phyloP scores from a whole-genome alignment of 2,797 vertebrate species.

The Cryptoprocta ferox region DNA sequence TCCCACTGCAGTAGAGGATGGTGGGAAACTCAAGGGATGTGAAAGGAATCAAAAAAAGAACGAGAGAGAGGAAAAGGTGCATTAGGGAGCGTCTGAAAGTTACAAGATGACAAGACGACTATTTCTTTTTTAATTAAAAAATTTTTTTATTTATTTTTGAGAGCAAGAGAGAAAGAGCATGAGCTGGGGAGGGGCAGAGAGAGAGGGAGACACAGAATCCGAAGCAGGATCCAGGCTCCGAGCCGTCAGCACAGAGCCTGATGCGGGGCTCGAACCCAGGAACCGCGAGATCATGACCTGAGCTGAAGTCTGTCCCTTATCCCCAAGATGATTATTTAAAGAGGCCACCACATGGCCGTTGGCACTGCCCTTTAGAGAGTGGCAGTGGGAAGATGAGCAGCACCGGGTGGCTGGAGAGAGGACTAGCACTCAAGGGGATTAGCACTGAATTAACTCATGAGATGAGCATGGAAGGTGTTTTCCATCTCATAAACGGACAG shows the following conservation, averaged over 20 bases:
- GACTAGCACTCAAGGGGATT: background rate
- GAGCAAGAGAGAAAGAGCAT: too few species aligned
- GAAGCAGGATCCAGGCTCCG: too few species aligned
- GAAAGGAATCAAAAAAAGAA: constrained; percentile 87
- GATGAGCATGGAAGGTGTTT: background rate
- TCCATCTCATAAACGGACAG: background rate
- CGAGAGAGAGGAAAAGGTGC: constrained; percentile 55
- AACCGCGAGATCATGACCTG: too few species aligned
- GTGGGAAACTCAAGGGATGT: constrained; percentile 88
- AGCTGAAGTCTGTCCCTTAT: too few species aligned
- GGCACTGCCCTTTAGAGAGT: background rate
- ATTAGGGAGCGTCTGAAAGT: constrained; percentile 78
- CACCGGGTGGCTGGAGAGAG: too few species aligned
- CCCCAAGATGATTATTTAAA: constrained; percentile 44
- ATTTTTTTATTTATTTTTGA: too few species aligned
- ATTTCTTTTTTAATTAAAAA: background rate
- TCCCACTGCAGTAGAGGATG: constrained; percentile 85
- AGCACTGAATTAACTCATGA: background rate
- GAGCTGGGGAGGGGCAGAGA: too few species aligned
- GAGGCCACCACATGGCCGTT: background rate
- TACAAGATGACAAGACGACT: constrained; percentile 6
- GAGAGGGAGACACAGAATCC: too few species aligned
- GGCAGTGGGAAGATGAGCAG: background rate
- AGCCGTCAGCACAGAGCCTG: too few species aligned
- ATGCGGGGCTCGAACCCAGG: too few species aligned